phyloP scores from a whole-genome alignment of 2,888 invertebrate species.

The Hemicrepidius hirtus region DNA sequence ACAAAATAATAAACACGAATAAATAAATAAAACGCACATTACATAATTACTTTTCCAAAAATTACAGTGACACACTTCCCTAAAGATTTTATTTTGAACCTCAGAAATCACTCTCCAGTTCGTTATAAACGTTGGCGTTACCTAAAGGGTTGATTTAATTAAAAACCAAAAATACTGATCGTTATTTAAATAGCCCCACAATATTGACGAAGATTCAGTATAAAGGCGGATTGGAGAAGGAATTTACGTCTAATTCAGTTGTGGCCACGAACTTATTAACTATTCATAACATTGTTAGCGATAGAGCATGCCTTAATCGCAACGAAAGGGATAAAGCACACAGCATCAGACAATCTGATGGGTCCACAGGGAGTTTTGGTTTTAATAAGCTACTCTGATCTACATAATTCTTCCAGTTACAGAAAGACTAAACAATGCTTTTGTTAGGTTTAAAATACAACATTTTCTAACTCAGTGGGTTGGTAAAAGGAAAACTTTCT shows the following conservation, averaged over 20 bases:
- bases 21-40: too few species aligned
- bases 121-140: too few species aligned
- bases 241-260: slow-evolving; percentile 34
- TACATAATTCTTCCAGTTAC: slow-evolving; percentile 33
- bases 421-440: slow-evolving; percentile 7
- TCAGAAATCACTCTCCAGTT: too few species aligned
- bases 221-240: slow-evolving; percentile 7
- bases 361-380: slow-evolving; percentile 33
- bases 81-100: too few species aligned
- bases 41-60: too few species aligned
- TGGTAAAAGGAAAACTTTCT: too few species aligned
- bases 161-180: not conserved
- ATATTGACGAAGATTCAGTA: not conserved
- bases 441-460: slow-evolving; percentile 1
- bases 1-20: too few species aligned
- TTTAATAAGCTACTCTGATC: slow-evolving; percentile 38
- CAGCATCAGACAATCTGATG: slow-evolving; percentile 36
- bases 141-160: too few species aligned
- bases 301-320: slow-evolving; percentile 37
- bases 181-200: not conserved
- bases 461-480: not conserved
- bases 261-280: slow-evolving; percentile 38
- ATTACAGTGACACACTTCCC: too few species aligned
- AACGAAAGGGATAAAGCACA: slow-evolving; percentile 39
- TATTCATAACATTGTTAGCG: slow-evolving; percentile 45